Conservation (phyloP, 2,797 vertebrate species). For the Ptychobarbus kaznakovi region DNA sequence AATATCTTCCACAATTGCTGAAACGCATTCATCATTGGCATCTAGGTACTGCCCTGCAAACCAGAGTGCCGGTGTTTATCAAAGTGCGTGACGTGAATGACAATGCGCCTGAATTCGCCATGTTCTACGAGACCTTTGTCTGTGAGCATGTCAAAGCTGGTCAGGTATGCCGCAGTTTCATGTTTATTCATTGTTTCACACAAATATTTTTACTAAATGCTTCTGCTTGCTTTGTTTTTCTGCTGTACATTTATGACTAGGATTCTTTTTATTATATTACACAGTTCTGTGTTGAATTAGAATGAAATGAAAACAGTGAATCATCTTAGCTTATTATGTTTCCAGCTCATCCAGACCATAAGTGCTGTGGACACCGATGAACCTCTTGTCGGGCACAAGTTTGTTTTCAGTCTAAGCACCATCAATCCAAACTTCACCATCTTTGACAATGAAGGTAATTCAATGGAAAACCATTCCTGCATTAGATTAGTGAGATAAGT, state of each 20-base stretch:
- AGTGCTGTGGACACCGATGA: constrained; percentile 97
- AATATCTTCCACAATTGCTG: constrained; percentile 40
- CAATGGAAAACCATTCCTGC: background rate
- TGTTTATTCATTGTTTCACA: background rate
- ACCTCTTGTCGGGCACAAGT: constrained; percentile 94
- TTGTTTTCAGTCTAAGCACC: constrained; percentile 93
- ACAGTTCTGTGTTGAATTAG: background rate
- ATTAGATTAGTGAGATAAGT: too few relatives aligned
- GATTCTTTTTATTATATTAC: background rate
- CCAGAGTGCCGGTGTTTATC: constrained; percentile 92
- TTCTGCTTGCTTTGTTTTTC: constrained; percentile 3
- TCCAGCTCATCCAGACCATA: constrained; percentile 96
- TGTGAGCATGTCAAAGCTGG: constrained; percentile 96
- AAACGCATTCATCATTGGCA: constrained; percentile 48
- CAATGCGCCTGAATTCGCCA: constrained; percentile 96
- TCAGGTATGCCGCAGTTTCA: constrained; percentile 75
- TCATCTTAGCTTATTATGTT: background rate
- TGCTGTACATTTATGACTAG: background rate
- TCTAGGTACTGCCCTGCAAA: constrained; percentile 91
- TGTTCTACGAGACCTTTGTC: constrained; percentile 96
- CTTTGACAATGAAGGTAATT: constrained; percentile 93
- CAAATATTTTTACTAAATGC: constrained; percentile 1
- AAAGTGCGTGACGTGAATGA: constrained; percentile 97
- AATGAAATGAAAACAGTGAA: background rate
- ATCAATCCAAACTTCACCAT: constrained; percentile 97